Evolutionary conservation across 2,113 vertebrate genomes (phyloP).

Genomic region (Petrocephalus microphthalmus): DNA sequence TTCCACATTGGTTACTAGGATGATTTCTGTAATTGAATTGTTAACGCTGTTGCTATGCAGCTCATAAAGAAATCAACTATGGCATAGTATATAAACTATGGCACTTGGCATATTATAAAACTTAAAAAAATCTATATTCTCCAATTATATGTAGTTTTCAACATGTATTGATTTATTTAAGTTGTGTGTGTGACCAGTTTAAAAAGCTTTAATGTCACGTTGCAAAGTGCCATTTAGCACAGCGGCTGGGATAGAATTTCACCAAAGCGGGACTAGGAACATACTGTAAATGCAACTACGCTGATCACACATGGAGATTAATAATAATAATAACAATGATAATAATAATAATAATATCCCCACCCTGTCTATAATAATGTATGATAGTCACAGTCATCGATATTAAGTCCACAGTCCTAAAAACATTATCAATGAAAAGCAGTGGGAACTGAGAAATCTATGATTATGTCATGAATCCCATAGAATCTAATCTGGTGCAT

Average conservation of each 20-base stretch:
- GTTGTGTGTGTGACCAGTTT: not conserved
- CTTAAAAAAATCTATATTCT: not conserved
- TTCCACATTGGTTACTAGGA: not conserved
- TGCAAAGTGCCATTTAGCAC: not conserved
- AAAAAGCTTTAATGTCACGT: not conserved
- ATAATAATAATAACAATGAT: not conserved
- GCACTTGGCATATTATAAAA: not conserved
- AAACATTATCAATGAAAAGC: not conserved
- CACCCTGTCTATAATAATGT: not conserved
- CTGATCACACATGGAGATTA: not conserved
- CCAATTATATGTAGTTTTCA: not conserved
- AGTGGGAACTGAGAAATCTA: not conserved
- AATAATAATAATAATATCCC: not conserved
- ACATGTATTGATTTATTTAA: not conserved
- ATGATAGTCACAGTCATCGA: not conserved
- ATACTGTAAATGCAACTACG: not conserved
- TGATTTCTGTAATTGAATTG: not conserved
- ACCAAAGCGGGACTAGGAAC: not conserved
- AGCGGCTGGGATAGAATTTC: not conserved
- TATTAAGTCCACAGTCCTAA: not conserved
- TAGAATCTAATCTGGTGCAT: not conserved
- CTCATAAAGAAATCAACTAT: not conserved
- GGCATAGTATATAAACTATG: not conserved
- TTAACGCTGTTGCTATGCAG: not conserved
- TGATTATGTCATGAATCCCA: not conserved